These are phyloP conservation scores for Botia almorhae DNA, from an alignment of 2,797 vertebrate genomes.

Conservation along the genomic window DNA sequence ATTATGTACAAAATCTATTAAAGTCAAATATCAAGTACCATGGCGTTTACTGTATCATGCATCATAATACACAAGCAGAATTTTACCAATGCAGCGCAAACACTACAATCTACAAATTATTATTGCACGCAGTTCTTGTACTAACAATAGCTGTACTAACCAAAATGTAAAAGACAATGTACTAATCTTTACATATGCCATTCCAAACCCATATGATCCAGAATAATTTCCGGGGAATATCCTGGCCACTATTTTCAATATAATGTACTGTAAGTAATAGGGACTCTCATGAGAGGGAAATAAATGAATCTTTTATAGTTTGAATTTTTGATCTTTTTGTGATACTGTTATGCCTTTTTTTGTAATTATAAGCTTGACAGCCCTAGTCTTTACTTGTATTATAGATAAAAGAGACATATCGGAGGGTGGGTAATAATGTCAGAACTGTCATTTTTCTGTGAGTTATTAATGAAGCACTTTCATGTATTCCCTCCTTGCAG, in stretches of 20 bases:
- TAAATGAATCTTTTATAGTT: neutral
- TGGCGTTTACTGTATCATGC: neutral
- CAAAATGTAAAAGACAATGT: neutral
- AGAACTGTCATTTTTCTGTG: neutral
- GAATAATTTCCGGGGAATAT: neutral
- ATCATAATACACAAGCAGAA: no score
- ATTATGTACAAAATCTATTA: neutral
- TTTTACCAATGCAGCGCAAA: neutral
- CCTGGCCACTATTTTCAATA: neutral
- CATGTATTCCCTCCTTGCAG: conserved; percentile 60
- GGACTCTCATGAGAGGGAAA: no score
- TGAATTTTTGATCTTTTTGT: neutral
- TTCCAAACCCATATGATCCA: neutral
- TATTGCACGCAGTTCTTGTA: neutral
- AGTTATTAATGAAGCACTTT: neutral
- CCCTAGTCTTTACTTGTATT: neutral
- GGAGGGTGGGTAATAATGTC: neutral
- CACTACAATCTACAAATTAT: neutral
- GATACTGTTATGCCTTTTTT: neutral
- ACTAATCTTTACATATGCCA: neutral
- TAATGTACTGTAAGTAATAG: no score
- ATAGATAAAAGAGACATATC: neutral
- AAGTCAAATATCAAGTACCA: neutral
- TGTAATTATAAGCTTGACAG: neutral
- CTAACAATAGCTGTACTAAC: no score